Evolutionary conservation across 1,140 invertebrate species (phyloP).

Genomic region (Zaprionus camerounensis): DNA sequence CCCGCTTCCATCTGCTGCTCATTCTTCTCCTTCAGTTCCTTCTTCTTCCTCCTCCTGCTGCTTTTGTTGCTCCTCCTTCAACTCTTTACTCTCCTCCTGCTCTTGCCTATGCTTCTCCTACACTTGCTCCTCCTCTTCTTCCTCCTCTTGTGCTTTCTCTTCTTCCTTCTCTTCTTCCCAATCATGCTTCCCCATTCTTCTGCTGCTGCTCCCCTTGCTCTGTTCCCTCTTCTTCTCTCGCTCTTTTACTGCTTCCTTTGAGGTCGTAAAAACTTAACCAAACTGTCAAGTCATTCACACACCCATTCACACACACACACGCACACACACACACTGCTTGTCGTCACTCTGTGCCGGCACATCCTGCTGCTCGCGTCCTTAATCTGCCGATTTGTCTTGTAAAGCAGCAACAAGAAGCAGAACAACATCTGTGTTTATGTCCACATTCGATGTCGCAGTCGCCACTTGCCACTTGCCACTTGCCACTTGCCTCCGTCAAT

Average conservation of each 20-base stretch:
- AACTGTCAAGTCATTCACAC: slow-evolving; percentile 36
- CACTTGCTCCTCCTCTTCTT: neutral
- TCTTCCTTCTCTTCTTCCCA: no score
- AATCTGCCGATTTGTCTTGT: slow-evolving; percentile 58
- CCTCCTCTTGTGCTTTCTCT: neutral
- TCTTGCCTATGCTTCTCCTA: neutral
- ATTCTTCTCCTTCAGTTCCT: neutral
- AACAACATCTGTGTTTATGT: slow-evolving; percentile 55
- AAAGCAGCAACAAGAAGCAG: slow-evolving; percentile 25
- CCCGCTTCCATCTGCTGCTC: neutral
- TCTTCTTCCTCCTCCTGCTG: neutral
- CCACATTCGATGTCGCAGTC: slow-evolving; percentile 23
- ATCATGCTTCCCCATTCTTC: neutral
- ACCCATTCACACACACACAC: neutral
- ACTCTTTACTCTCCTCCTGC: neutral
- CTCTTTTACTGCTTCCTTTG: slow-evolving; percentile 1
- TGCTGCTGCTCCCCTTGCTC: neutral
- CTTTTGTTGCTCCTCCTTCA: neutral
- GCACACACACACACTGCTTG: neutral
- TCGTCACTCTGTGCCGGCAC: neutral
- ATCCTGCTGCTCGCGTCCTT: slow-evolving; percentile 18
- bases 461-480: neutral
- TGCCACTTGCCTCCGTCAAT: slow-evolving; percentile 48
- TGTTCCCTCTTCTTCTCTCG: neutral
- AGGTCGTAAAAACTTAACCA: slow-evolving; percentile 44